Evolutionary conservation across 1,140 invertebrate species (phyloP), one percentile per base, ranked within the genome.

Genomic region (Pseudachorutes palmiensis): DNA sequence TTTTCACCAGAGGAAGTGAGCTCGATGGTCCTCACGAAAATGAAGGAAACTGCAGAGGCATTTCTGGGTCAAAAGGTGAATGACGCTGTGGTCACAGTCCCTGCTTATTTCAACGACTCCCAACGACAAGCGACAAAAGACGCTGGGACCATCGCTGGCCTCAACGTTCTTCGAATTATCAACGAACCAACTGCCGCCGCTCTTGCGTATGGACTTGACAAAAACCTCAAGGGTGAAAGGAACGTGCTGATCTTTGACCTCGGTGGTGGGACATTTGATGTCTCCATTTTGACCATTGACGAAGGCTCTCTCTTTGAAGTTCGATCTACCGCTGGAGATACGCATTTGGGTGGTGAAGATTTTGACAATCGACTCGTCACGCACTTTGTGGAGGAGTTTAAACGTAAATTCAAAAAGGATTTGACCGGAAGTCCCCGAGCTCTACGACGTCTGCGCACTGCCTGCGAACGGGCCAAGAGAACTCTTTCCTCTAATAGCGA

Each of bases 171-270:
- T 91, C 87, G 96, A 80, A 99, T 99, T 75, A 98, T 99, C 76
- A 99, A 99, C 78, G 97, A 99, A 79, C 97, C 97, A 22, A 98
- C 96, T 45, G 97, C 97, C 3, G 97, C 97, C 62, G 97, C 97
- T 69, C 98, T 99, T 80, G 97, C 97, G 66, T 99, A 99, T 76
- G 96, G 96, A 80, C 83, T 99, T 70, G 95, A 99, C 82, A 98
- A 98, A 80, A 97, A 94, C 77, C 94, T 97, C 57, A 77, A 76
- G 63, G 78, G 31, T 1, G 24, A 2, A 26, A 29, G 29, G n/a
- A 64, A 66, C 0, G 30, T 72, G 5, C 28, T 72, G 2, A 67
- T 72, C 58, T 72, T 69, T 48, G 83, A 85, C 75, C 74, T 82
- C 48, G 81, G 81, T 51, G 81, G 82, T 70, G 81, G 81, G 33